phyloP scores from a whole-genome alignment of 2,113 vertebrate genomes.

The Bubalus kerabau region DNA sequence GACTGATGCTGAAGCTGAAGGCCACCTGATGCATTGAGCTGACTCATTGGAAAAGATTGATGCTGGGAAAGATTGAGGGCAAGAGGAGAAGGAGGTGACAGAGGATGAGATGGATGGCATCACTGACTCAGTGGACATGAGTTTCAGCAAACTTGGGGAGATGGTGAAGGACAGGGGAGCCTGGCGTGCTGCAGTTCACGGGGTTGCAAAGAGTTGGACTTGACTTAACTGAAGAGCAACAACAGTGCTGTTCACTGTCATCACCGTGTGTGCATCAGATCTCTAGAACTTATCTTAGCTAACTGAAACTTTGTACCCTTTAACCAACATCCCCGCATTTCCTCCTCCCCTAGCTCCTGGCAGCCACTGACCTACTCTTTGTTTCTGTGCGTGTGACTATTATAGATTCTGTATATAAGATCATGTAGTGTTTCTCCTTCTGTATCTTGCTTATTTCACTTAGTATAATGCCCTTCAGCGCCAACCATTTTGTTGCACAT shows the following conservation, averaged over 20 bases:
- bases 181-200: rapidly evolving
- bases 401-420: background rate
- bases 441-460: background rate
- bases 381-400: background rate
- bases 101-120: background rate
- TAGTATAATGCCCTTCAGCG: background rate
- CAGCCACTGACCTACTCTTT: background rate
- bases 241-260: background rate
- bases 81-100: background rate
- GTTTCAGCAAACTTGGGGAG: background rate
- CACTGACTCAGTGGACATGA: background rate
- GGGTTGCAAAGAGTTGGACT: background rate
- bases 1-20: background rate
- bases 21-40: background rate
- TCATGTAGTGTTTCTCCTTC: background rate
- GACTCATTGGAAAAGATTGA: background rate
- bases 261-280: background rate
- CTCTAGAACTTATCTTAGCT: background rate
- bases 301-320: background rate
- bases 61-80: background rate
- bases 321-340: background rate
- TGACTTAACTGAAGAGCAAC: background rate
- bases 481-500: background rate
- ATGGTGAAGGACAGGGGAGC: background rate
- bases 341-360: background rate